Conservation (phyloP, 2,888 invertebrate genomes). For the Alitta virens region DNA sequence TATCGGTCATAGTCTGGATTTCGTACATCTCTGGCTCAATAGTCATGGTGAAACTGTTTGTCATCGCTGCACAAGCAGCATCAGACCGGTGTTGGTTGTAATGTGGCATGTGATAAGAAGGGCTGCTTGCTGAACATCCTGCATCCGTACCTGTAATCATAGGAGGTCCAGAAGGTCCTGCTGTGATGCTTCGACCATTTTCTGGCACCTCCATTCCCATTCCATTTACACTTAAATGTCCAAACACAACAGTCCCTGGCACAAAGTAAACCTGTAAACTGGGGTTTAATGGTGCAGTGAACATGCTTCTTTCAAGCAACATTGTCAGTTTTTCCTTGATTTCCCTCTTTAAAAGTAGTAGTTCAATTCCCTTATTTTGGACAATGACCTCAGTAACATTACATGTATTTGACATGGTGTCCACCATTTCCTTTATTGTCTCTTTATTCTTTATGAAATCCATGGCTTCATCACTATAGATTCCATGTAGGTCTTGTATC, state of each 20-base stretch:
- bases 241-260: constrained; percentile 46
- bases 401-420: constrained; percentile 46
- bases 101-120: too few species aligned
- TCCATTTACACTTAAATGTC: constrained; percentile 29
- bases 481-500: constrained; percentile 42
- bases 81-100: too few species aligned
- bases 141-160: too few species aligned
- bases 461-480: constrained; percentile 42
- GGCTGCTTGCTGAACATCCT: too few species aligned
- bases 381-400: constrained; percentile 50
- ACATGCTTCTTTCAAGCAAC: constrained; percentile 38
- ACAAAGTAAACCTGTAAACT: constrained; percentile 40
- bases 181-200: constrained; percentile 1
- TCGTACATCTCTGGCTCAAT: not conserved
- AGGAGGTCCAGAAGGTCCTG: too few species aligned
- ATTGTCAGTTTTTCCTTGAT: constrained; percentile 47
- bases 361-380: constrained; percentile 51
- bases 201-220: not conserved
- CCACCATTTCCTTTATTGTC: constrained; percentile 42
- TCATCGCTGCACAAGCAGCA: too few species aligned
- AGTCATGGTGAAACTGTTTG: not conserved
- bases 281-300: constrained; percentile 35
- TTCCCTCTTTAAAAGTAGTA: constrained; percentile 52
- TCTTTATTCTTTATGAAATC: constrained; percentile 45
- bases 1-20: constrained; percentile 10